Evolutionary conservation across 2,113 vertebrate species (phyloP).

Genomic region (Cepphus grylle): DNA sequence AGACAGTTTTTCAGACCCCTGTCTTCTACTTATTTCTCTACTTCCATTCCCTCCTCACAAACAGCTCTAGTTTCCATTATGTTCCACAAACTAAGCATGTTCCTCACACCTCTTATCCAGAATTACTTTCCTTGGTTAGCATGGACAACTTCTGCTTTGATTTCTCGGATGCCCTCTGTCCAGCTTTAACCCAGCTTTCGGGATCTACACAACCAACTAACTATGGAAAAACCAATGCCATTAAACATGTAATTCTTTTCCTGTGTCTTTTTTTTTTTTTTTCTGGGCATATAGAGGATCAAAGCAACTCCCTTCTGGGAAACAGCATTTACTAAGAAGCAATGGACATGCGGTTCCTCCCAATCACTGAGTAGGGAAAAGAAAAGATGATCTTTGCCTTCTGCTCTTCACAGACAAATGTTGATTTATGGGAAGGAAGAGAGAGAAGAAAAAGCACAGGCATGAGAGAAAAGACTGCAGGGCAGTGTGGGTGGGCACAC

Average conservation of each 20-base stretch:
- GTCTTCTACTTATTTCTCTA: neutral
- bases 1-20: neutral
- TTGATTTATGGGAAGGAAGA: neutral
- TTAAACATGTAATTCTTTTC: neutral
- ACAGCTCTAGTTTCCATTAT: neutral
- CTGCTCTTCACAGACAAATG: neutral
- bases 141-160: neutral
- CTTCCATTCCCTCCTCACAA: neutral
- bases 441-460: neutral
- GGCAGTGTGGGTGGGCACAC: neutral
- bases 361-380: neutral
- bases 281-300: neutral
- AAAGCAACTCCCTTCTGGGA: neutral
- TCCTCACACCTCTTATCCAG: neutral
- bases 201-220: neutral
- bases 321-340: neutral
- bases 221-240: neutral
- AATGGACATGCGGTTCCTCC: accelerated
- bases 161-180: neutral
- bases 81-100: neutral
- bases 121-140: neutral
- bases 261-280: neutral
- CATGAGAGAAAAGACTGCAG: neutral
- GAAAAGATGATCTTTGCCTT: neutral
- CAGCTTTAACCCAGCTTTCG: neutral